phyloP scores from a whole-genome alignment of 2,113 vertebrate species.

The Chlamydotis undulata region DNA sequence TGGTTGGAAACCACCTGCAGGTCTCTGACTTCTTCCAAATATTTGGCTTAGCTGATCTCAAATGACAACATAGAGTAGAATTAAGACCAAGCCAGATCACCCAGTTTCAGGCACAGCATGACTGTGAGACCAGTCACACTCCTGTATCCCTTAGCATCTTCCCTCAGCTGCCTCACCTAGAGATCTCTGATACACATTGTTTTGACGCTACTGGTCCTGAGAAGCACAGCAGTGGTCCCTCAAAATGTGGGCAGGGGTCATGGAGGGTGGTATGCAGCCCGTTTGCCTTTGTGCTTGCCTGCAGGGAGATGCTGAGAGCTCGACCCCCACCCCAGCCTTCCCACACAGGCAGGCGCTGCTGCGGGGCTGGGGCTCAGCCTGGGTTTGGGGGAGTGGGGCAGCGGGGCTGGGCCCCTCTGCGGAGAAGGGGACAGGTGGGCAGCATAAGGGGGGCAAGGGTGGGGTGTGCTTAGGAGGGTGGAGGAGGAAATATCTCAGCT shows the following conservation, averaged over 20 bases:
- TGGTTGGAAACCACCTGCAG: neutral
- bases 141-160: neutral
- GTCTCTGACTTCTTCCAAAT: neutral
- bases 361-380: neutral
- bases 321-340: rapidly evolving
- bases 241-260: too few species aligned
- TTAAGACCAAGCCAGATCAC: neutral
- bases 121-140: neutral
- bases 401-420: neutral
- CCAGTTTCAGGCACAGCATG: neutral
- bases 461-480: neutral
- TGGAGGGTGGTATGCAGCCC: too few species aligned
- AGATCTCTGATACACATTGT: neutral
- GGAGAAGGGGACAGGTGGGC: neutral
- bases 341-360: neutral
- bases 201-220: neutral
- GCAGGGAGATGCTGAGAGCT: neutral
- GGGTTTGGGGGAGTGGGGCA: neutral
- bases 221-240: neutral
- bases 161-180: neutral
- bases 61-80: neutral
- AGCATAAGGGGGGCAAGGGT: neutral
- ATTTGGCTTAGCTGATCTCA: neutral
- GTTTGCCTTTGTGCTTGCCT: too few species aligned
- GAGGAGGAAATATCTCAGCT: neutral